Conservation (phyloP, 1,140 invertebrate genomes). For the Polypedilum pembai region DNA sequence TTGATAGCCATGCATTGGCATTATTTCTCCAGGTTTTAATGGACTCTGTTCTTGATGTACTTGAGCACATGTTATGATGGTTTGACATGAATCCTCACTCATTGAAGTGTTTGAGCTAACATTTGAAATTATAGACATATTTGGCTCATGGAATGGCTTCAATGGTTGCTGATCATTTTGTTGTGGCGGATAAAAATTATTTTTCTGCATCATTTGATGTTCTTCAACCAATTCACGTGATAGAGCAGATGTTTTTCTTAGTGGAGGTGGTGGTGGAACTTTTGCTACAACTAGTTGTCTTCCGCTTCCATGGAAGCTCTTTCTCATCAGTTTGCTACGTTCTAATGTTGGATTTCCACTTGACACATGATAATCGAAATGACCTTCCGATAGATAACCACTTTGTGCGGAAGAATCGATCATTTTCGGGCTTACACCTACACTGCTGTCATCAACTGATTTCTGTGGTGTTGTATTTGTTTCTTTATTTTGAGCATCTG, state of each 20-base stretch:
- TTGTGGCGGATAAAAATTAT: conserved; percentile 27
- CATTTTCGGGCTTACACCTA: conserved; percentile 54
- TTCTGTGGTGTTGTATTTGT: conserved; percentile 44
- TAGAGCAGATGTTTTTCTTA: conserved; percentile 67
- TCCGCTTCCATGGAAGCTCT: conserved; percentile 78
- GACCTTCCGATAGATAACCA: conserved; percentile 80
- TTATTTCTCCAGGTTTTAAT: conserved; percentile 46
- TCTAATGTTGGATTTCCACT: conserved; percentile 69
- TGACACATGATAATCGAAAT: conserved; percentile 60
- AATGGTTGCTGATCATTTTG: not conserved
- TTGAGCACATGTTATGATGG: conserved; percentile 63
- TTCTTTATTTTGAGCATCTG: conserved; percentile 45
- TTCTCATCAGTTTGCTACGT: conserved; percentile 78
- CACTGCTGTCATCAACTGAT: conserved; percentile 64
- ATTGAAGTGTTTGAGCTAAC: conserved; percentile 69
- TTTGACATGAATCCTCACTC: conserved; percentile 71
- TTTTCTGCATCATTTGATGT: conserved; percentile 38
- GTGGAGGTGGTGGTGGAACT: conserved; percentile 76
- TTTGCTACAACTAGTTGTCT: conserved; percentile 72
- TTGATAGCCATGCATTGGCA: conserved; percentile 30
- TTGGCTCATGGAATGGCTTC: conserved; percentile 39
- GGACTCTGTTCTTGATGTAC: conserved; percentile 71
- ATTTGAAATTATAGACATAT: conserved; percentile 39
- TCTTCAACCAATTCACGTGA: conserved; percentile 41
- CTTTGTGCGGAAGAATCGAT: conserved; percentile 56